Evolutionary conservation across 2,888 invertebrate genomes (phyloP), one percentile per base, ranked within the genome.

Genomic region (Meteorus colon): DNA sequence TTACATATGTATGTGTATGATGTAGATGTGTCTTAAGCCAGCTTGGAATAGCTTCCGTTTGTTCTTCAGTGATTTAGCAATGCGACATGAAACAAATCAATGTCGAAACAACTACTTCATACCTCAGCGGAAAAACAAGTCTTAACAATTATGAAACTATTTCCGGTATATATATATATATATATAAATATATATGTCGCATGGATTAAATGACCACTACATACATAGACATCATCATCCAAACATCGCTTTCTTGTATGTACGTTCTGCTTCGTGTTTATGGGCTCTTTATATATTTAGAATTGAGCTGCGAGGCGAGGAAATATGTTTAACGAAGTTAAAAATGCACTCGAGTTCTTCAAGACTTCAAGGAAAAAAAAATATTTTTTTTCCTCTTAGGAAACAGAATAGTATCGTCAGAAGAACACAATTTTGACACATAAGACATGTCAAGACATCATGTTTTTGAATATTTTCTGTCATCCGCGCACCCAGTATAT

Each of bases 251-350:
- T 48, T 12, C 12, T 24, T 6, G 55, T 29, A 37, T 24, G n/a
- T 8, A 62, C 70, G 29, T 68, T 48, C 51, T 60, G 60, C 60
- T 70, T 69, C 34, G 41, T 60, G 41, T 70, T 59, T 70, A 60
- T 70, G 41, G 27, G 59, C 24, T 34, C 59, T 31, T 16, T 62
- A 62, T 70, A 70, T 70, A 70, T 70, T 70, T 70, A 70, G 70
- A 70, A 70, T 41, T 34, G 37, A 41, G n/a, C 60, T n/a, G 41
- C 12, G 55, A 48, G 59, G 41, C 60, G 34, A 37, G 41, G 37
- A 37, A 70, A 59, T 37, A 37, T 60, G 41, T 59, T 34, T 60
- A 41, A 60, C 55, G 29, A 70, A 70, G 70, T 70, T 70, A 24
- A 59, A 70, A 70, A 60, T 70, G 60, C 55, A 60, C 24, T 37